Percentiles rank a stretch among this genome's conserved stretches.
These are phyloP conservation scores for Ptilorrhoa leucosticta DNA, from an alignment of 2,113 vertebrate genomes.

Conservation along the genomic window DNA sequence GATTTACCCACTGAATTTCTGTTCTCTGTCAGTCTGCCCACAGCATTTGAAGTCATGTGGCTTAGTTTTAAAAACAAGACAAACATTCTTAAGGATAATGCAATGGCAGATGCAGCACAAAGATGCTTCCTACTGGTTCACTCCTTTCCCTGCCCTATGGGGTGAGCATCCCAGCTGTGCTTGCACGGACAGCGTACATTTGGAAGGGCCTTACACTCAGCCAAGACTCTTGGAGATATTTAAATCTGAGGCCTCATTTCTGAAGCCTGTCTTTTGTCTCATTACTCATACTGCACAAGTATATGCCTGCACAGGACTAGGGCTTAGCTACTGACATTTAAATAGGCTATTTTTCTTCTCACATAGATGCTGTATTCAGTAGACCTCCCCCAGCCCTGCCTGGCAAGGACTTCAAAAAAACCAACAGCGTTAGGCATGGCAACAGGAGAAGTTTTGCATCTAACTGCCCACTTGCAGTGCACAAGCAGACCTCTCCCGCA, in stretches of 20 bases:
- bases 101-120: neutral
- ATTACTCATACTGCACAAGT: constrained; percentile 31
- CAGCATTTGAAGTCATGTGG: neutral
- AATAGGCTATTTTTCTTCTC: constrained; percentile 53
- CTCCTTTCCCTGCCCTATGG: neutral
- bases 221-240: neutral
- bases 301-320: neutral
- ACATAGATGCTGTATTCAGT: neutral
- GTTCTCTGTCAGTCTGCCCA: neutral
- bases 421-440: neutral
- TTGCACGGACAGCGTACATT: accelerated
- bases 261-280: constrained; percentile 10
- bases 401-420: neutral
- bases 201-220: neutral
- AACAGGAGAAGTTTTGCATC: neutral
- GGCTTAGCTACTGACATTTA: constrained; percentile 50
- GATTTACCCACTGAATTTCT: neutral
- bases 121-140: neutral
- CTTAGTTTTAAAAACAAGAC: neutral
- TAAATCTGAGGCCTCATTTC: neutral
- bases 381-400: constrained; percentile 43
- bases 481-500: neutral
- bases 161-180: neutral
- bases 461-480: neutral
- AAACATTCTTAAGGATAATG: neutral